Conservation (phyloP, 2,797 vertebrate genomes). For the Takifugu rubripes region DNA sequence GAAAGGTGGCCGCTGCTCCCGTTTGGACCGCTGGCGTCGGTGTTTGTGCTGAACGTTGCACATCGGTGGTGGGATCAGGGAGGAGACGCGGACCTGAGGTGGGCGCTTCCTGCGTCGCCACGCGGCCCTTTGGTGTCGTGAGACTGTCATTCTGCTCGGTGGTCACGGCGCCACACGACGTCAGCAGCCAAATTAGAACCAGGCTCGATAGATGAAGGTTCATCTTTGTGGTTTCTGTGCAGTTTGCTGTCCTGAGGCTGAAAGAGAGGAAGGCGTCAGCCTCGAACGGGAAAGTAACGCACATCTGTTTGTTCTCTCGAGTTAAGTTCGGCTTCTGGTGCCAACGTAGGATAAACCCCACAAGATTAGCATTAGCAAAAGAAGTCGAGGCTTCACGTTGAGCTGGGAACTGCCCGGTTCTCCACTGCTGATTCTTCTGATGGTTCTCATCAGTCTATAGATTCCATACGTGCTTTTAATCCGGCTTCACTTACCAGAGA, state of each 20-base stretch:
- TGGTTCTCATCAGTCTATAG: too few relatives aligned
- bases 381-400: too few relatives aligned
- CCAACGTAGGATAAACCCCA: too few relatives aligned
- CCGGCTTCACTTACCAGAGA: neutral
- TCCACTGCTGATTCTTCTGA: too few relatives aligned
- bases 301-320: too few relatives aligned
- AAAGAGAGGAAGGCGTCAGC: constrained; percentile 19
- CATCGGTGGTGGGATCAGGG: too few relatives aligned
- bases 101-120: neutral
- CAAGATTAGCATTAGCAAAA: too few relatives aligned
- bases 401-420: too few relatives aligned
- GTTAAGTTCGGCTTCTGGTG: too few relatives aligned
- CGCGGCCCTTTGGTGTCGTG: neutral
- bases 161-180: constrained; percentile 17
- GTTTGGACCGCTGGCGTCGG: neutral
- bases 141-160: neutral
- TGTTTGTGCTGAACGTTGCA: neutral
- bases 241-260: constrained; percentile 17
- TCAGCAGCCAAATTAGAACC: constrained; percentile 40
- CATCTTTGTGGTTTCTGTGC: constrained; percentile 25
- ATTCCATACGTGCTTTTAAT: too few relatives aligned
- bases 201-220: constrained; percentile 10
- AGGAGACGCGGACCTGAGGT: neutral
- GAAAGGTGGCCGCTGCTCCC: neutral
- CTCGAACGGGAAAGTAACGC: too few relatives aligned